A percentile compares a stretch with the other conserved stretches of the same genome.
Evolutionary conservation across 1,140 invertebrate species (phyloP).

Genomic region (Colletes gigas): DNA sequence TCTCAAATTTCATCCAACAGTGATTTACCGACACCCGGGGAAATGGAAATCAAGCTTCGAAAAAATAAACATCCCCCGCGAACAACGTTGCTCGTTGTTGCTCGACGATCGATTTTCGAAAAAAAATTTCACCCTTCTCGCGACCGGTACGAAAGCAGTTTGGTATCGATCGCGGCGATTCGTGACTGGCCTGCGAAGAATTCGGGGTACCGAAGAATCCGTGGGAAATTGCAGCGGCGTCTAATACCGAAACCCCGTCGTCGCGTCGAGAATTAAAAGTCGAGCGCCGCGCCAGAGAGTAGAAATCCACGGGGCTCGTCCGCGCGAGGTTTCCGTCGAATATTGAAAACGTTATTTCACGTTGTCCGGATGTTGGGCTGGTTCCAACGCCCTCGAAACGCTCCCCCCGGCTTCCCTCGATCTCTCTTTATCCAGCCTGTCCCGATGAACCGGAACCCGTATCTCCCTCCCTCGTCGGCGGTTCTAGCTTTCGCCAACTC

Average conservation of each 20-base stretch:
- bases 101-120: too few species aligned
- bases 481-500: not conserved
- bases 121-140: not conserved
- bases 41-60: too few species aligned
- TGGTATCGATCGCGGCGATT: constrained; percentile 49
- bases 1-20: not conserved
- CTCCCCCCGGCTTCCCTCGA: not conserved
- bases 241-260: constrained; percentile 29
- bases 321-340: constrained; percentile 41
- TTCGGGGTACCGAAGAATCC: constrained; percentile 10
- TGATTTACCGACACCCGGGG: too few species aligned
- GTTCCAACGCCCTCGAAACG: constrained; percentile 37
- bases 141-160: constrained; percentile 43
- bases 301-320: constrained; percentile 27
- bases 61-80: too few species aligned
- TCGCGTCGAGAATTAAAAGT: constrained; percentile 39
- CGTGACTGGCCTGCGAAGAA: constrained; percentile 48
- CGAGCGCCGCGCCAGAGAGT: not conserved
- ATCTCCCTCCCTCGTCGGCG: too few species aligned
- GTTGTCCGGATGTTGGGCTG: constrained; percentile 55
- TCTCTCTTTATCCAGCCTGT: constrained; percentile 4
- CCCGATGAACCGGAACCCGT: constrained; percentile 22
- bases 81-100: too few species aligned
- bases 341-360: constrained; percentile 68
- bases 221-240: constrained; percentile 1